Conservation (phyloP, 2,797 vertebrate genomes). For the Lepidocolaptes lacrymiger region DNA sequence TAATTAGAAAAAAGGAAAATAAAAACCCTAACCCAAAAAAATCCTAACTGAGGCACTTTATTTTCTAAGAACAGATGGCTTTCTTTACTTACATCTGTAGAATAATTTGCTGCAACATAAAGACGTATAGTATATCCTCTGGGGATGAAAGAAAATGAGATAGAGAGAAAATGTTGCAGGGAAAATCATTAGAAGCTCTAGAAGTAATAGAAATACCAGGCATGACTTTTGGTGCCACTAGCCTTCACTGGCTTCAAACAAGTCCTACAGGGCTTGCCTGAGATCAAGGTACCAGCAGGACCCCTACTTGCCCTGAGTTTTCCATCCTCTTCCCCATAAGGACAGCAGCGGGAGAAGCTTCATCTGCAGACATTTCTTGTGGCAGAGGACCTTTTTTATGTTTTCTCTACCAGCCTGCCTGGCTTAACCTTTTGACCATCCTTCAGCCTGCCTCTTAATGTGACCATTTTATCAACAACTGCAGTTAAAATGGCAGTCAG, state of each 20-base stretch:
- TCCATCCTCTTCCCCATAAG: background rate
- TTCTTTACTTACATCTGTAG: background rate
- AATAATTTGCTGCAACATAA: slow-evolving; percentile 19
- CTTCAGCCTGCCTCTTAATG: slow-evolving; percentile 8
- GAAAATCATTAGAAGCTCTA: background rate
- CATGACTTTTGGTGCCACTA: background rate
- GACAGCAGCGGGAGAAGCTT: background rate
- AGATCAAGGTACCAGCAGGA: background rate
- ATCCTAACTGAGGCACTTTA: background rate
- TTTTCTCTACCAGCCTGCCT: background rate
- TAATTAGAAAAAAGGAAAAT: background rate
- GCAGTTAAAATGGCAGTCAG: slow-evolving; percentile 1
- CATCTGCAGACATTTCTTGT: background rate
- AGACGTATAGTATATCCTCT: background rate
- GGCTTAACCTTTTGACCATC: slow-evolving; percentile 21
- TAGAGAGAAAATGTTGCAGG: background rate
- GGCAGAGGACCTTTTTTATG: background rate
- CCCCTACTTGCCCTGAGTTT: background rate
- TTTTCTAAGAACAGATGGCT: slow-evolving; percentile 34
- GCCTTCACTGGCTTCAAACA: background rate
- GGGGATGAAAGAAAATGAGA: background rate
- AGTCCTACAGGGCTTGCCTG: background rate
- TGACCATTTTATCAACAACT: background rate
- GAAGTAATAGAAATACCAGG: background rate
- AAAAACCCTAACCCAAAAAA: background rate